These are phyloP conservation scores for Alectura lathami DNA, from an alignment of 2,113 vertebrate genomes.

Conservation along the genomic window DNA sequence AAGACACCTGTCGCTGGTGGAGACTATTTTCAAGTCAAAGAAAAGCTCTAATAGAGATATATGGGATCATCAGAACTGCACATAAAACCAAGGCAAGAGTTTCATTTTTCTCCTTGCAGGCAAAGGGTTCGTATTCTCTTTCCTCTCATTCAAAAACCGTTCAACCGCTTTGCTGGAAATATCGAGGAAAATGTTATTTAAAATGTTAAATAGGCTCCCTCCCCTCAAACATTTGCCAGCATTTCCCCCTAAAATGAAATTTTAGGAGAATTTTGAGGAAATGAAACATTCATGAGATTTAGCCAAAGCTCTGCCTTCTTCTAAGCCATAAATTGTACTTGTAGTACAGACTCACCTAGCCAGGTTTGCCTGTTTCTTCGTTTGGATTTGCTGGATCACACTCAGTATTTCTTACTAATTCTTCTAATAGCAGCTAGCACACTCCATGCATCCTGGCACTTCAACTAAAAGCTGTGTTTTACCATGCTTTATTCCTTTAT, in stretches of 20 bases:
- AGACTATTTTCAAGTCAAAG: background rate
- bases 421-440: background rate
- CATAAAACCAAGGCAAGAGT: background rate
- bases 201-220: background rate
- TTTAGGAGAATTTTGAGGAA: constrained; percentile 51
- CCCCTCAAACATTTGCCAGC: background rate
- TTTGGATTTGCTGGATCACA: background rate
- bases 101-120: background rate
- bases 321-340: background rate
- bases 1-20: background rate
- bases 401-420: background rate
- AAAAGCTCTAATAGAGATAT: background rate
- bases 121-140: fast-evolving
- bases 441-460: background rate
- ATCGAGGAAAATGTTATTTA: background rate
- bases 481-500: background rate
- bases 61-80: background rate
- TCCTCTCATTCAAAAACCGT: background rate
- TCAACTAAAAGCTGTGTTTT: background rate
- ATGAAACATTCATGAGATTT: constrained; percentile 40
- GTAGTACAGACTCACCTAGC: background rate
- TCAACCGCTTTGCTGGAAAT: background rate
- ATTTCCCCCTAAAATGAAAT: constrained; percentile 36
- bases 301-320: background rate
- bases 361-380: background rate